These are phyloP conservation scores for Myiozetetes cayanensis DNA, from an alignment of 2,113 vertebrate genomes.

Conservation along the genomic window DNA sequence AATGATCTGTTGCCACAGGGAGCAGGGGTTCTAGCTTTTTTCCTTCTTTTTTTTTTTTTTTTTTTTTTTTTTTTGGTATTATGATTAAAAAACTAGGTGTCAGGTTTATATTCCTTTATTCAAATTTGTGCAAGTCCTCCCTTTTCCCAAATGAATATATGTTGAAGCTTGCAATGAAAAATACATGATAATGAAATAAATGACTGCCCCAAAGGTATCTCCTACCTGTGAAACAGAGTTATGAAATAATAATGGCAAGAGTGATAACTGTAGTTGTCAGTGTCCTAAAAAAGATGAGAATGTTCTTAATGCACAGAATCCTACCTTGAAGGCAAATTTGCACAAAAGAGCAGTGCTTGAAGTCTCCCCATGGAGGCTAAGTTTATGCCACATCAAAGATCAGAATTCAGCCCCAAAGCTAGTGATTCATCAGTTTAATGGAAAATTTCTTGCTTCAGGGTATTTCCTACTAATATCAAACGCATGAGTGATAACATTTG, in stretches of 20 bases:
- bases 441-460: conserved; percentile 12
- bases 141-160: background rate
- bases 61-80: background rate
- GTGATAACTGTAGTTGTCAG: conserved; percentile 5
- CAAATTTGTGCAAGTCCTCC: background rate
- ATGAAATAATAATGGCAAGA: conserved; percentile 58
- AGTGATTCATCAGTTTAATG: conserved; percentile 48
- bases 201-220: conserved; percentile 34
- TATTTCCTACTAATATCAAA: background rate
- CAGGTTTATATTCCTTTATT: background rate
- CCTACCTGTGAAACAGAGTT: conserved; percentile 38
- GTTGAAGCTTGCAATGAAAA: conserved; percentile 20
- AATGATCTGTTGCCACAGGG: background rate
- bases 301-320: background rate
- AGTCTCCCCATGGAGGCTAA: background rate
- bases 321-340: conserved; percentile 36
- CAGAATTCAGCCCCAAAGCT: conserved; percentile 40
- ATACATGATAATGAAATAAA: conserved; percentile 41
- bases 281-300: conserved; percentile 25
- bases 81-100: background rate
- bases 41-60: too few relatives aligned
- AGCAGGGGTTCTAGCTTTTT: background rate
- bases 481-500: background rate
- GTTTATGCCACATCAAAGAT: conserved; percentile 43
- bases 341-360: conserved; percentile 29